Evolutionary conservation across 2,797 vertebrate species (phyloP).

Genomic region (Parauchenoglanis punctatus): DNA sequence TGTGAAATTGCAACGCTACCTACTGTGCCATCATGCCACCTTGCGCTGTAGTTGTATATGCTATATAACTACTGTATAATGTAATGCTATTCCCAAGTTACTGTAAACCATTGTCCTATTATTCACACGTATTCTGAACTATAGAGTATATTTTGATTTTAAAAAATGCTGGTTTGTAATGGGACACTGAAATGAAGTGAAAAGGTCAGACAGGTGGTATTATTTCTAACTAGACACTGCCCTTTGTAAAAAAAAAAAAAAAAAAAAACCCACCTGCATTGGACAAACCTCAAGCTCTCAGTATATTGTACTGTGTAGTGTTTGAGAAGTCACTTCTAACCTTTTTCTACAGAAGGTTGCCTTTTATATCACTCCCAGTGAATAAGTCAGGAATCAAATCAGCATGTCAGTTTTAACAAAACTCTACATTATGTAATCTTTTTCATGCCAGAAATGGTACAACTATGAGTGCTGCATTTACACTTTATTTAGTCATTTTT

Average conservation of each 20-base stretch:
- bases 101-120: background rate
- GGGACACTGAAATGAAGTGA: background rate
- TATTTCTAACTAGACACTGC: constrained; percentile 1
- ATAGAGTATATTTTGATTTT: background rate
- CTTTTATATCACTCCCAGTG: background rate
- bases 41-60: background rate
- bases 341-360: background rate
- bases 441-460: background rate
- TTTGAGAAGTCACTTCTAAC: background rate
- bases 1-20: background rate
- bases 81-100: background rate
- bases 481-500: background rate
- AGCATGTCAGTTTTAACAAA: background rate
- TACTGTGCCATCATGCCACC: background rate
- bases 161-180: background rate
- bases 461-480: background rate
- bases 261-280: background rate
- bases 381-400: background rate
- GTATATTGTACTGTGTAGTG: background rate
- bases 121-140: background rate
- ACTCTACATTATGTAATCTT: background rate
- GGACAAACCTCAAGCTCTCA: background rate
- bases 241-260: constrained; percentile 1
- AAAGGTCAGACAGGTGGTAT: background rate
- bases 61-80: background rate